Percentiles rank a stretch among this genome's conserved stretches.
Conservation (phyloP, 2,888 invertebrate species). For the Dryobota labecula region DNA sequence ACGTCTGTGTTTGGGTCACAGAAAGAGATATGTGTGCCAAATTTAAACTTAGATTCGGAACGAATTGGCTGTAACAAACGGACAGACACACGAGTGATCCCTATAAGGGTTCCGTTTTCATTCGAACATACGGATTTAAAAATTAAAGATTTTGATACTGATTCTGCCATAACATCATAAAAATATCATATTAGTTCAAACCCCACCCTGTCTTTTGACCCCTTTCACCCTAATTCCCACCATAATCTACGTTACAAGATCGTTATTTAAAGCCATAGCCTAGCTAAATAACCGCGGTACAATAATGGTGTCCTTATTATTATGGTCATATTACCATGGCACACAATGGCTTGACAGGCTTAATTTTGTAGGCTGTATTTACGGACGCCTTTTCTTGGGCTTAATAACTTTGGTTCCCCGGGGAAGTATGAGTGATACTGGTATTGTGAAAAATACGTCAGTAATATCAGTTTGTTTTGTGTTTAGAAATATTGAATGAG, state of each 20-base stretch:
- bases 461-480: constrained; percentile 16
- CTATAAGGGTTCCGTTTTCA: no score
- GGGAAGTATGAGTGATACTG: constrained; percentile 52
- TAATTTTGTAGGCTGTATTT: constrained; percentile 66
- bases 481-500: background rate
- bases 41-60: no score
- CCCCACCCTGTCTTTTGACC: constrained; percentile 1
- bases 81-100: no score
- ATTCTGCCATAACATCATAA: background rate
- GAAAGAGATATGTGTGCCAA: no score
- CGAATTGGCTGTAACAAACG: no score
- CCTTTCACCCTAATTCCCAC: constrained; percentile 28
- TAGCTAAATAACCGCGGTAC: constrained; percentile 33
- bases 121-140: no score
- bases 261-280: constrained; percentile 40
- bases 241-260: constrained; percentile 49
- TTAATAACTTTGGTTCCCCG: constrained; percentile 73
- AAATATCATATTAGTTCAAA: constrained; percentile 3
- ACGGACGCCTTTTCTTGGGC: constrained; percentile 65
- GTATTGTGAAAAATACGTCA: background rate
- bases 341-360: constrained; percentile 59
- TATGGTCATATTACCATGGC: constrained; percentile 42
- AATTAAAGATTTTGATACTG: background rate
- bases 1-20: no score
- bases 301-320: constrained; percentile 41